A percentile compares a stretch with the other conserved stretches of the same genome.
These are phyloP conservation scores for Oostethus manadensis DNA, from an alignment of 2,113 vertebrate genomes.

Conservation along the genomic window DNA sequence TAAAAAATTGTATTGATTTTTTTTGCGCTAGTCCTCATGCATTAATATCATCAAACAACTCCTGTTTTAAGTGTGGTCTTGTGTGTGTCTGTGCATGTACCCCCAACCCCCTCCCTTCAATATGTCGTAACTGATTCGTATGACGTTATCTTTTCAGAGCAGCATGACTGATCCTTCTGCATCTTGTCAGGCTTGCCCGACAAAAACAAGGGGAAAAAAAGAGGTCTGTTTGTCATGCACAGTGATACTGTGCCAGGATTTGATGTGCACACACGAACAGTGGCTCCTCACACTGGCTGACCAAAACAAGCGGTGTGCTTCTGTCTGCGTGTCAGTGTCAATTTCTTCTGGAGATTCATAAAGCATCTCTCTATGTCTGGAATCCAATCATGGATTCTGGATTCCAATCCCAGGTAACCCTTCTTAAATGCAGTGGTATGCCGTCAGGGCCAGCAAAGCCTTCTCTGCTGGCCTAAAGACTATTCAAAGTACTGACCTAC, in stretches of 20 bases:
- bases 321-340: background rate
- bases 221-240: slow-evolving; percentile 47
- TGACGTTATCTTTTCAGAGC: slow-evolving; percentile 58
- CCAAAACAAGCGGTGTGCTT: background rate
- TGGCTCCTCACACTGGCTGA: slow-evolving; percentile 30
- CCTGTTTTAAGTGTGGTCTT: slow-evolving; percentile 40
- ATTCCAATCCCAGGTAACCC: too few species aligned
- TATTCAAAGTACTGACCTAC: too few species aligned
- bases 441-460: too few species aligned
- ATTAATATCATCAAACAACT: slow-evolving; percentile 58
- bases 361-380: too few species aligned
- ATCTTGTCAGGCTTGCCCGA: slow-evolving; percentile 49
- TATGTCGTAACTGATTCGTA: slow-evolving; percentile 55
- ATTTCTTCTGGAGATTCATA: too few species aligned
- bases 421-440: too few species aligned
- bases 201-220: background rate
- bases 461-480: too few species aligned
- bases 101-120: slow-evolving; percentile 16
- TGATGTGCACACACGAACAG: slow-evolving; percentile 37
- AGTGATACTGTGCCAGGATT: slow-evolving; percentile 39
- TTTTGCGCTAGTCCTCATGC: slow-evolving; percentile 40
- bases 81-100: slow-evolving; percentile 4
- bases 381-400: too few species aligned
- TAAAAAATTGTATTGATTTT: slow-evolving; percentile 51
- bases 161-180: slow-evolving; percentile 63